phyloP scores from a whole-genome alignment of 2,888 invertebrate species.

The Melitaea athalia region DNA sequence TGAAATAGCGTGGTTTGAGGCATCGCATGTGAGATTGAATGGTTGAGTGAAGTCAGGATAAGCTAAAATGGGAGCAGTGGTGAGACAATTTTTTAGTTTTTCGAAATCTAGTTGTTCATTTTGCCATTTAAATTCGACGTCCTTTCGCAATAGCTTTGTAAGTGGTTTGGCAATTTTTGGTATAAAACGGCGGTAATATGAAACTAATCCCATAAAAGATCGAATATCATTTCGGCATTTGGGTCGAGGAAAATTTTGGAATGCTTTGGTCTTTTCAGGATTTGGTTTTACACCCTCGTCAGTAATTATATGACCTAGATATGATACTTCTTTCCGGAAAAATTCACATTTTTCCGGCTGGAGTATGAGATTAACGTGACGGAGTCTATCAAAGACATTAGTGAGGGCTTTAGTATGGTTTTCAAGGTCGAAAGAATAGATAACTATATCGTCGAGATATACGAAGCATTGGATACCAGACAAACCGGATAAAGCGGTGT shows the following conservation, averaged over 20 bases:
- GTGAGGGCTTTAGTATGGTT: too few species aligned
- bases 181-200: conserved; percentile 58
- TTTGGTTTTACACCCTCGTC: background rate
- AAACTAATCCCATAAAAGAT: conserved; percentile 47
- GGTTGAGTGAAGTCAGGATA: conserved; percentile 52
- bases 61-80: conserved; percentile 46
- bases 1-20: conserved; percentile 45
- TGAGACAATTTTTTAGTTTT: conserved; percentile 37
- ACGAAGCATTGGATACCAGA: background rate
- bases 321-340: background rate
- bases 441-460: background rate
- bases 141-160: conserved; percentile 41
- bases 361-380: background rate
- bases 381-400: background rate
- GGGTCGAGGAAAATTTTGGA: background rate
- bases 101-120: conserved; percentile 41
- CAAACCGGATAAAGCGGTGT: background rate
- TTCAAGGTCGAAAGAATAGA: too few species aligned
- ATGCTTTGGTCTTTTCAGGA: background rate
- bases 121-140: conserved; percentile 39
- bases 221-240: conserved; percentile 29
- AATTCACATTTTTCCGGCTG: background rate
- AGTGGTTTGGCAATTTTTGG: conserved; percentile 44
- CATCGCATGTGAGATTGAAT: conserved; percentile 46
- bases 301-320: background rate